Percentiles rank a stretch among this genome's conserved stretches.
phyloP scores from a whole-genome alignment of 2,888 invertebrate genomes.

The Poecilus cupreus region DNA sequence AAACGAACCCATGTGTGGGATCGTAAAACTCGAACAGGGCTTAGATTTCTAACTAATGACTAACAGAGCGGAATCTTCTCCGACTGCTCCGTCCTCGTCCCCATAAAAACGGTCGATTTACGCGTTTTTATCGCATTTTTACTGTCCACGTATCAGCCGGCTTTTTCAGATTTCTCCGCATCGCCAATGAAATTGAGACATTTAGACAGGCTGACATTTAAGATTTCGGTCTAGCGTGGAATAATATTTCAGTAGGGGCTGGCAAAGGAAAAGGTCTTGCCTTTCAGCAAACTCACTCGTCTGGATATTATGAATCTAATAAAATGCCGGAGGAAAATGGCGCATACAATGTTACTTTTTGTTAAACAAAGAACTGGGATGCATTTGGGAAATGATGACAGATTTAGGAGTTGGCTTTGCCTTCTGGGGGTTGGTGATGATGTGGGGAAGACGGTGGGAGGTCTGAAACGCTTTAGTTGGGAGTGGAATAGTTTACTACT shows the following conservation, averaged over 20 bases:
- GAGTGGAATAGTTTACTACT: not conserved
- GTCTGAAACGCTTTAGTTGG: not conserved
- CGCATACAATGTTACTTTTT: not conserved
- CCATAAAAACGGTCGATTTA: conserved; percentile 51
- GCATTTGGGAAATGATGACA: conserved; percentile 27
- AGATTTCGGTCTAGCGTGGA: conserved; percentile 28
- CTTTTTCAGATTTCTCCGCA: conserved; percentile 41
- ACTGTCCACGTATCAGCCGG: conserved; percentile 52
- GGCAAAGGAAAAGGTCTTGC: not conserved
- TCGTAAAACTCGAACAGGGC: conserved; percentile 19
- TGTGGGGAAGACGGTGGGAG: not conserved
- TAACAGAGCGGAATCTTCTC: conserved; percentile 19
- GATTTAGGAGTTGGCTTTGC: not conserved
- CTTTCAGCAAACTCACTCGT: conserved; percentile 40
- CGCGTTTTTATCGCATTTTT: conserved; percentile 54
- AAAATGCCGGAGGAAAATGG: conserved; percentile 35
- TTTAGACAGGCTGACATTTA: conserved; percentile 45
- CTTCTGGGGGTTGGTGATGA: not conserved
- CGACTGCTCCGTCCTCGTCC: not conserved
- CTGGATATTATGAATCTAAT: conserved; percentile 39
- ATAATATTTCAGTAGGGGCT: conserved; percentile 43
- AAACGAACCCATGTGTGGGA: not conserved
- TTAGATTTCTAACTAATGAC: conserved; percentile 53
- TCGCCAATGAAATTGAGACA: conserved; percentile 45
- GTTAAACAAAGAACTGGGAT: not conserved